These are phyloP conservation scores for Dromius quadrimaculatus DNA, from an alignment of 2,888 invertebrate species.

Conservation along the genomic window DNA sequence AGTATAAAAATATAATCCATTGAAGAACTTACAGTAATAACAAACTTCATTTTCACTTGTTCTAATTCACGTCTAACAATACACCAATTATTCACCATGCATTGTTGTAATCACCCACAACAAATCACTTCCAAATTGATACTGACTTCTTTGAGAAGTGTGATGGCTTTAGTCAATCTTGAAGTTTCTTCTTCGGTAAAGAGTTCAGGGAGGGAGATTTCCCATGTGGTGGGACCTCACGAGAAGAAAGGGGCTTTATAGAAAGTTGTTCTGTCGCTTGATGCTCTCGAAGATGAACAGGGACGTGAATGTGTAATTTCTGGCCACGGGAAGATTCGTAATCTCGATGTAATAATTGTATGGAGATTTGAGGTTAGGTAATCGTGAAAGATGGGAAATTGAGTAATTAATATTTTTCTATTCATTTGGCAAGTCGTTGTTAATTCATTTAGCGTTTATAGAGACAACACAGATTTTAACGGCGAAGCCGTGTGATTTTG, in stretches of 20 bases:
- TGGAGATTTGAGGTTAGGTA: constrained; percentile 13
- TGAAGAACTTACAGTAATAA: constrained; percentile 28
- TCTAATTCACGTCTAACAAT: constrained; percentile 21
- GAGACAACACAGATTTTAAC: too few relatives aligned
- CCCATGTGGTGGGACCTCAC: constrained; percentile 35
- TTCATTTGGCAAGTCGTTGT: constrained; percentile 13
- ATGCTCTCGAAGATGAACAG: constrained; percentile 16
- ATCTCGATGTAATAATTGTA: constrained; percentile 18
- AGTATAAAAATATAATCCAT: background rate
- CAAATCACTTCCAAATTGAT: constrained; percentile 41
- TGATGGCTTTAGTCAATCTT: constrained; percentile 39
- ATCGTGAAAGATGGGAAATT: constrained; percentile 19
- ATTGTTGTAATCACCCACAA: constrained; percentile 38
- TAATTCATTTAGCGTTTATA: too few relatives aligned
- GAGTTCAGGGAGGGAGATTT: constrained; percentile 18
- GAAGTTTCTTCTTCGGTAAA: constrained; percentile 28
- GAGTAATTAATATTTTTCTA: constrained; percentile 14
- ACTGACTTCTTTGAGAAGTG: constrained; percentile 30
- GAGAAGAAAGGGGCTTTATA: constrained; percentile 49
- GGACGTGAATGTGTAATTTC: constrained; percentile 18
- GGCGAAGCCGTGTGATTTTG: too few relatives aligned
- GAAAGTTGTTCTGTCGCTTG: constrained; percentile 44
- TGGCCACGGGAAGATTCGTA: background rate
- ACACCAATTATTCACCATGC: constrained; percentile 22
- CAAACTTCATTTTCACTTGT: constrained; percentile 40